Conservation (phyloP, 1,140 invertebrate genomes). For the Dreissena rostriformis region DNA sequence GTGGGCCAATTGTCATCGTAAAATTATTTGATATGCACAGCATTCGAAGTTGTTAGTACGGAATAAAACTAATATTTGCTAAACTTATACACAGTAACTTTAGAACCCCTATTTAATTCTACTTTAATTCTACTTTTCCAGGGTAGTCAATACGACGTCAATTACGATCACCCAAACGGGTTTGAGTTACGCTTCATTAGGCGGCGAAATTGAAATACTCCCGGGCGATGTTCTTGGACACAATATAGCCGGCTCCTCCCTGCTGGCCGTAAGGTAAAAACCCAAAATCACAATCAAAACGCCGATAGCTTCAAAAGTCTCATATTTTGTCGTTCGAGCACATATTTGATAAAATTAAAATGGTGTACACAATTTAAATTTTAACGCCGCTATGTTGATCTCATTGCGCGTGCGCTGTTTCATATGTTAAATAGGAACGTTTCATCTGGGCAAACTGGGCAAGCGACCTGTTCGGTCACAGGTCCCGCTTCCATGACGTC, state of each 20-base stretch:
- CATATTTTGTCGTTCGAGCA: too few relatives aligned
- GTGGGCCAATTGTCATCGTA: too few relatives aligned
- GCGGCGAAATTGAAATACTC: background rate
- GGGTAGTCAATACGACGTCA: background rate
- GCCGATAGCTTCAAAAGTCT: background rate
- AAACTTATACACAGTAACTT: background rate
- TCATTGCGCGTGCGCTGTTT: background rate
- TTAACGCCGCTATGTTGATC: background rate
- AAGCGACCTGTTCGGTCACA: background rate
- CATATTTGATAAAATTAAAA: background rate
- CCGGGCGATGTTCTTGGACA: slow-evolving; percentile 29
- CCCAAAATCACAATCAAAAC: background rate
- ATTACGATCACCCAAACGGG: background rate
- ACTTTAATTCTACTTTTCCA: slow-evolving; percentile 5
- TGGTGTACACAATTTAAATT: background rate
- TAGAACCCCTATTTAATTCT: background rate
- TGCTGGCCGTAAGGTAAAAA: background rate
- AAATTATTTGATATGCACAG: too few relatives aligned
- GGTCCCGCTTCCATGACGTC: background rate
- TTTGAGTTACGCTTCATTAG: background rate
- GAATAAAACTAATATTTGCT: background rate
- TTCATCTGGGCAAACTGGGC: background rate
- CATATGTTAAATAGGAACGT: too few relatives aligned
- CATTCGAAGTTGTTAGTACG: background rate
- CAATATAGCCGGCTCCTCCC: background rate